Evolutionary conservation across 2,113 vertebrate genomes (phyloP), one percentile per base, ranked within the genome.

Genomic region (Saguinus midas): DNA sequence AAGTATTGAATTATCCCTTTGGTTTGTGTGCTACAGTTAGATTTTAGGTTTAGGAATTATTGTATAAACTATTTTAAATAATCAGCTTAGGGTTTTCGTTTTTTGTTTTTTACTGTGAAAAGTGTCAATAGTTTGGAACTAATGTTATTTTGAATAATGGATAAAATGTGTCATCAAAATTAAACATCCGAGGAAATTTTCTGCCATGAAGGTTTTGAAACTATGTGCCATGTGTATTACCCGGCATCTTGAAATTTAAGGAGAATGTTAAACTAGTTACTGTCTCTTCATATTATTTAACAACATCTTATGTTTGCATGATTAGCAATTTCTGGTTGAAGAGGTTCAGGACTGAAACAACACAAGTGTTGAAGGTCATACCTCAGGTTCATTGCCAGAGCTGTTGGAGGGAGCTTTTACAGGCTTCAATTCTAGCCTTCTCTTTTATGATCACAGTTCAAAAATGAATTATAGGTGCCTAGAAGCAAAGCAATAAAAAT

Each of bases 401-500:
- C 93, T 97, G 57, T 72, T 83, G 78, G 88, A 90, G 52, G 70
- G 75, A 96, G 45, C 52, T 93, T 95, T 95, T 80, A 72, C 37
- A 96, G 48, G 87, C 68, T 73, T 88, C 81, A 76, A 3, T 86
- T 88, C 93, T 92, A 92, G 29, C 70, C 84, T 87, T 83, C 37
- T 92, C 27, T 95, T 95, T 97, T 97, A 95, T 93, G 93, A 87
- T 80, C n/a, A 91, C 75, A 96, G 87, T 95, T 97, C 91, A 79
- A 94, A 96, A 94, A 87, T 97, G 96, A 96, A 91, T 97, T 96
- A 93, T 92, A 90, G 94, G 57, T 85, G 16, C 94, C 84, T 97
- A 87, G 66, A 94, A 96, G 90, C 96, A 97, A 97, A 97, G 64
- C 82, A 95, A 61, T 97, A 68, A 92, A 97, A 96, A 96, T 75